Evolutionary conservation across 2,888 invertebrate genomes (phyloP).

Genomic region (Ceratothoa steindachneri): DNA sequence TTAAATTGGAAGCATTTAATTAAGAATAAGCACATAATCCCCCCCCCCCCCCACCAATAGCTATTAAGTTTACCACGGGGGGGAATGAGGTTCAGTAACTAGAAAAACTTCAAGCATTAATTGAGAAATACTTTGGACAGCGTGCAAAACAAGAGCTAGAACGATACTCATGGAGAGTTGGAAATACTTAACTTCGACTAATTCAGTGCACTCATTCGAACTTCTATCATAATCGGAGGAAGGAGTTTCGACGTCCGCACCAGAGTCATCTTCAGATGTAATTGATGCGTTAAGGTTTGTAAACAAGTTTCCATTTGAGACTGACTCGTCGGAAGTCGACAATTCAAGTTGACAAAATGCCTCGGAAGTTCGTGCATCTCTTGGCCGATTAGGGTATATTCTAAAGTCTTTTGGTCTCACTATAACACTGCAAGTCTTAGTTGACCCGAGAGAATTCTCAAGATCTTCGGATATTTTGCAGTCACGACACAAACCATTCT

Average conservation of each 20-base stretch:
- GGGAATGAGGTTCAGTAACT: slow-evolving; percentile 22
- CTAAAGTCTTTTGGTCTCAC: neutral
- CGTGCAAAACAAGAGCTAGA: slow-evolving; percentile 46
- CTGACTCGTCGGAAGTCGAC: slow-evolving; percentile 16
- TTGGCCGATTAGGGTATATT: neutral
- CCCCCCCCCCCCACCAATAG: too few species aligned
- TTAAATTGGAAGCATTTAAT: too few species aligned
- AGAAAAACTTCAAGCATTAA: slow-evolving; percentile 46
- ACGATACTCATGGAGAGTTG: slow-evolving; percentile 46
- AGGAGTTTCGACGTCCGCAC: neutral
- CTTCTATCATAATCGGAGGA: neutral
- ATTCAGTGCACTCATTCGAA: slow-evolving; percentile 18
- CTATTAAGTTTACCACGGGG: slow-evolving; percentile 7
- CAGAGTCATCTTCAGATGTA: neutral
- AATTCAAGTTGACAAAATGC: slow-evolving; percentile 3
- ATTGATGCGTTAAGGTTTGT: neutral
- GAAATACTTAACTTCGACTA: slow-evolving; percentile 43
- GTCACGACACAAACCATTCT: neutral
- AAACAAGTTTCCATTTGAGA: slow-evolving; percentile 13
- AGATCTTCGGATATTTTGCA: neutral
- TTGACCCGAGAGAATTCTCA: neutral
- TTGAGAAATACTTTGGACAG: slow-evolving; percentile 44
- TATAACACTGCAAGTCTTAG: neutral
- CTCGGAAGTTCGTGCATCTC: neutral
- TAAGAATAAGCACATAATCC: too few species aligned